Base-by-base conservation (phyloP, 92 coral and sea anemone genomes). In the Desmophyllum pertusum region DNA sequence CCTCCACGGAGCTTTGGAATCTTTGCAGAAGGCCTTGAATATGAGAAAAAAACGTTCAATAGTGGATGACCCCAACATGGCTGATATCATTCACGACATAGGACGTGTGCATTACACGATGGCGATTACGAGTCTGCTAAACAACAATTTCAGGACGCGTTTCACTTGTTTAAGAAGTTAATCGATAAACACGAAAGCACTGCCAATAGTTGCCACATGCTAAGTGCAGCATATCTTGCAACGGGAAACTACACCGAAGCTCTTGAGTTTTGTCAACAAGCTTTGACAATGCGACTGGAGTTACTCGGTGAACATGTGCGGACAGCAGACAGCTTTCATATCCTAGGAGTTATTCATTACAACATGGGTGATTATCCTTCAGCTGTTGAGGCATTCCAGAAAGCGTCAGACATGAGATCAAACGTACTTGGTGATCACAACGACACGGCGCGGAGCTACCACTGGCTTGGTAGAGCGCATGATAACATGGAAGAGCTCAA, bases 311-410 rank as follows among this genome's bases (percentile, higher is more conserved):
- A 75, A 23, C 31, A 75, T 27, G 19, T 62, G 9, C 30, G 57
- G 3, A 77, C 70, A 15, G 81, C 81, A 7, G n/a, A 0, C 38
- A 77, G 70, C 52, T 77, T 59, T 37, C 36, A 39, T 15, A 3
- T 14, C 21, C 53, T 57, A 15, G 81, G 81, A 38, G 3, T 5
- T 37, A 40, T 62, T 10, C 41, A 39, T 61, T 19, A 39, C 4
- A 25, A 5, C 0, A 14, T 33, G 6, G 65, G 10, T 23, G 30
- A 75, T 36, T 1, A 50, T 8, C 27, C 42, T 14, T 31, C 65
- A 33, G 79, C 79, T 6, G 45, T 75, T 50, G 79, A 52, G n/a
- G 40, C 80, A 23, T 53, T 76, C 1, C 36, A 76, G 27, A 55
- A 10, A 36, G 68, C 80, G 19, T 42, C 51, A 53, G 68, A 38